Evolutionary conservation across 1,140 invertebrate species (phyloP).

Genomic region (Meloidogyne chitwoodi): DNA sequence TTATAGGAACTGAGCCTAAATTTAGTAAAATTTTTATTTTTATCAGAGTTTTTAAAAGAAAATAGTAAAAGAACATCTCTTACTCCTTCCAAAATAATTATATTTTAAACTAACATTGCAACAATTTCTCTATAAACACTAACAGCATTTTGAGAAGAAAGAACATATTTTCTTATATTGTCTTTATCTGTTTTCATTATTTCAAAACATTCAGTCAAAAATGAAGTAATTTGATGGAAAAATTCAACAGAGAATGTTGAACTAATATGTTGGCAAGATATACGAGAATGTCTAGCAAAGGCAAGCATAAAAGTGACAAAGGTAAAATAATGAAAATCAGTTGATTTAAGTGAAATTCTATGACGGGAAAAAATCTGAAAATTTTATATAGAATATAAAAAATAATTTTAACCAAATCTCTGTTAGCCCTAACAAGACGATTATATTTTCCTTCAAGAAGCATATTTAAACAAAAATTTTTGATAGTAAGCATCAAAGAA

Average conservation of each 20-base stretch:
- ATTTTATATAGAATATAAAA: not conserved
- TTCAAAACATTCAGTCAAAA: conserved; percentile 20
- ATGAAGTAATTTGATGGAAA: conserved; percentile 28
- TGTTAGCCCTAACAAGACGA: conserved; percentile 31
- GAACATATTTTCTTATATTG: conserved; percentile 16
- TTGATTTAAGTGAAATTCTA: conserved; percentile 28
- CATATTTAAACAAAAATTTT: conserved; percentile 28
- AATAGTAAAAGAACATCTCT: no score
- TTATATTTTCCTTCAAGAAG: conserved; percentile 25
- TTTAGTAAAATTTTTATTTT: not conserved
- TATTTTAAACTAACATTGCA: conserved; percentile 15
- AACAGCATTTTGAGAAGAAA: conserved; percentile 34
- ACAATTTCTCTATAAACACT: conserved; percentile 34
- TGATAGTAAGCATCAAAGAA: not conserved
- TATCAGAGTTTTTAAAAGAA: no score
- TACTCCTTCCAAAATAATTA: no score
- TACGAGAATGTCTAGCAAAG: conserved; percentile 26
- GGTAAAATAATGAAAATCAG: conserved; percentile 30
- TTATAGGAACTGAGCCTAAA: conserved; percentile 2
- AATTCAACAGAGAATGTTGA: conserved; percentile 33
- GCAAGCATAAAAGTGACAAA: conserved; percentile 26
- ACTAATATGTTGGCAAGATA: conserved; percentile 11
- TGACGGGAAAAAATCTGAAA: not conserved
- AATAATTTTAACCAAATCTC: conserved; percentile 23
- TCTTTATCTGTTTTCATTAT: conserved; percentile 32